Base-by-base conservation (phyloP, 1,140 invertebrate genomes). In the Cotesia chilonis region DNA sequence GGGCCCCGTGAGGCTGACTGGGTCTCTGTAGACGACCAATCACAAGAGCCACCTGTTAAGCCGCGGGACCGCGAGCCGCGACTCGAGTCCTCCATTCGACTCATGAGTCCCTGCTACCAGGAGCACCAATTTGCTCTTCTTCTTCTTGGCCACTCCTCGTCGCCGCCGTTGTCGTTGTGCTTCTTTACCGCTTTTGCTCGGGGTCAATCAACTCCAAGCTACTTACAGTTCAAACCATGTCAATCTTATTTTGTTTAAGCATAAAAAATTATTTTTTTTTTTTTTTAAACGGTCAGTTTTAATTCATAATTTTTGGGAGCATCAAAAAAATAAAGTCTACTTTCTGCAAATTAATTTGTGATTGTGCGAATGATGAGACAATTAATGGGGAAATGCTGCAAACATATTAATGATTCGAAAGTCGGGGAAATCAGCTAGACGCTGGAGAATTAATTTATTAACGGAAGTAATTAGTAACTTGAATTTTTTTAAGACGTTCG, bases 121-220 rank as follows among this genome's bases (percentile, higher is more conserved):
- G 84, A 87, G 85, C 84, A 87, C 85, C 84, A 87, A 85, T 86
- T 87, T 87, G 84, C 85, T 87, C 85, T 87, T 87, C 85, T 87
- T 87, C 85, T 86, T 85, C 84, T 86, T 82, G 83, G 78, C 85
- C 84, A 86, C 84, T 87, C 83, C 82, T 86, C 80, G 78, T 75
- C 73, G 72, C 65, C 72, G 74, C 77, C 79, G 78, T 76, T 74
- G 75, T 73, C 72, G 71, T 65, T 63, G 51, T 57, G 63, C 61
- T 51, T 64, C 59, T 59, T 70, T 60, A 68, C 71, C 41, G 28
- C 3, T 38, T 63, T 41, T 52, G 41, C 66, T n/a, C 37, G 68
- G 60, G 61, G 72, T 68, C 67, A 68, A 52, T 64, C 68, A 68
- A 52, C 52, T 55, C 60, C 47, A 51, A 12, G 74, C 59, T 47